phyloP scores from a whole-genome alignment of 2,113 vertebrate species.

The Clinocottus analis region DNA sequence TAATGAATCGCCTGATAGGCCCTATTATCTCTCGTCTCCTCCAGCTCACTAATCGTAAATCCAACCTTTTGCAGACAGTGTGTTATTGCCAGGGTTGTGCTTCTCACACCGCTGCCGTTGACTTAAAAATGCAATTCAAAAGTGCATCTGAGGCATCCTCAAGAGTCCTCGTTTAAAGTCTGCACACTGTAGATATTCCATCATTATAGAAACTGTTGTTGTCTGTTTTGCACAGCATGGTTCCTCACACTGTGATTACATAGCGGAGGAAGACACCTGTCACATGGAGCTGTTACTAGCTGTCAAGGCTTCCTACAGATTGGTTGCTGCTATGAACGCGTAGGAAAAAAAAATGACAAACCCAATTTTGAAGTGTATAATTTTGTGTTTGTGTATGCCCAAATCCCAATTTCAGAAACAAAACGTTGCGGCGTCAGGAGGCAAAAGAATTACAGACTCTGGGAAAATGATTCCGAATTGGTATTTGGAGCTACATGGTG shows the following conservation, averaged over 20 bases:
- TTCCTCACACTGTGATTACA: slow-evolving; percentile 72
- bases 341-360: slow-evolving; percentile 53
- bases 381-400: slow-evolving; percentile 40
- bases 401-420: slow-evolving; percentile 56
- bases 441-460: background rate
- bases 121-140: slow-evolving; percentile 61
- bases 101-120: slow-evolving; percentile 34
- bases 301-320: slow-evolving; percentile 68
- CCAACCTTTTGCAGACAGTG: slow-evolving; percentile 58
- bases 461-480: slow-evolving; percentile 13
- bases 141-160: slow-evolving; percentile 48
- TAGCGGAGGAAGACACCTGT: slow-evolving; percentile 68
- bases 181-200: slow-evolving; percentile 59
- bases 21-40: slow-evolving; percentile 63
- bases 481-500: background rate
- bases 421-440: slow-evolving; percentile 40
- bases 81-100: slow-evolving; percentile 46
- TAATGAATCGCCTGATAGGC: slow-evolving; percentile 68
- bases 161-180: slow-evolving; percentile 48
- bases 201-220: slow-evolving; percentile 73
- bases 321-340: slow-evolving; percentile 59
- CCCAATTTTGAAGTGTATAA: slow-evolving; percentile 47
- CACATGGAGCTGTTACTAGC: slow-evolving; percentile 66
- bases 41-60: slow-evolving; percentile 32
- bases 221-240: slow-evolving; percentile 71